A percentile compares a stretch with the other conserved stretches of the same genome.
phyloP scores from a whole-genome alignment of 1,140 invertebrate genomes.

The Dinothrombium tinctorium region DNA sequence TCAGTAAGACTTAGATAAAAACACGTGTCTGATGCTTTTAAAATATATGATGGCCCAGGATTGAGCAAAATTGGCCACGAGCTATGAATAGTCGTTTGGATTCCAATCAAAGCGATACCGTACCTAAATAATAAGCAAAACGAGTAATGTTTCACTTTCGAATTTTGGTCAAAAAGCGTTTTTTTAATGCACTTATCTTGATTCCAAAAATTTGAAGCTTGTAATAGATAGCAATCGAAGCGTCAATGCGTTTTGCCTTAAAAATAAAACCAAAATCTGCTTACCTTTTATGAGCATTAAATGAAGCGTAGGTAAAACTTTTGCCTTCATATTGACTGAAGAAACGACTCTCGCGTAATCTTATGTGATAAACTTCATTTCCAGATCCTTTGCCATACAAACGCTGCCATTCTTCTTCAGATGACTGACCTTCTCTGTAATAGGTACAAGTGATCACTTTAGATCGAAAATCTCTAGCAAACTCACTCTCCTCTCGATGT shows the following conservation, averaged over 20 bases:
- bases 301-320: constrained; percentile 93
- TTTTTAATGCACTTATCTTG: no score
- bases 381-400: constrained; percentile 90
- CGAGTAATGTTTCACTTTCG: no score
- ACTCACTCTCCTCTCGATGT: constrained; percentile 77
- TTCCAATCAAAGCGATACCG: constrained; percentile 80
- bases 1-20: constrained; percentile 98
- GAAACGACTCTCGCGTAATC: constrained; percentile 76
- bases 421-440: constrained; percentile 77
- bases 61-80: constrained; percentile 69
- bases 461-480: no score
- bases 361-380: constrained; percentile 96
- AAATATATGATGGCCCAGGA: constrained; percentile 62
- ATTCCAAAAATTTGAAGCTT: no score
- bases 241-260: constrained; percentile 3
- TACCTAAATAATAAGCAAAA: no score
- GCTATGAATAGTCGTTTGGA: constrained; percentile 64
- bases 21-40: constrained; percentile 78
- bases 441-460: neutral
- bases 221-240: no score
- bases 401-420: constrained; percentile 79
- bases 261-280: constrained; percentile 16
- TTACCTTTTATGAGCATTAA: constrained; percentile 91
- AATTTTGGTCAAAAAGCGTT: no score
- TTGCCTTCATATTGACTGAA: constrained; percentile 96